Evolutionary conservation across 2,797 vertebrate genomes (phyloP).

Genomic region (Gorsachius magnificus): DNA sequence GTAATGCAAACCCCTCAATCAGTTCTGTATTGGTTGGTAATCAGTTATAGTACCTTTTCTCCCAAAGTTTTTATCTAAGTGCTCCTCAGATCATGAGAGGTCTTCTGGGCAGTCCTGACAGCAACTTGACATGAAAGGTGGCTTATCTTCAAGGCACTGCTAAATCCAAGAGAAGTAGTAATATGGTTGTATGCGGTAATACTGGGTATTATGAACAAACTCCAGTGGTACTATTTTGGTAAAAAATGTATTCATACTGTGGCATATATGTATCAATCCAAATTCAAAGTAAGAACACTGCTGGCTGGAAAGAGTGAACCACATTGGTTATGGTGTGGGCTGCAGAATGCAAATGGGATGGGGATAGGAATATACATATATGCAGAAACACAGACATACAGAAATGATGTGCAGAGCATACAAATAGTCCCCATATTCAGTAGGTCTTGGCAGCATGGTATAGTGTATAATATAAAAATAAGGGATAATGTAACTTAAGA

Average conservation of each 20-base stretch:
- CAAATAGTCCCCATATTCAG: not conserved
- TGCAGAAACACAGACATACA: not conserved
- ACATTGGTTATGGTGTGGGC: not conserved
- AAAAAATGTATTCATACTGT: not conserved
- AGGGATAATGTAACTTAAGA: not conserved
- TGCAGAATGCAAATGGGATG: not conserved
- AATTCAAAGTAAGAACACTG: not conserved
- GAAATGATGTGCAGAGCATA: not conserved
- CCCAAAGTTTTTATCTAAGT: not conserved
- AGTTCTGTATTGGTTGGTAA: not conserved
- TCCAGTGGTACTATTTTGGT: not conserved
- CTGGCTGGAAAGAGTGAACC: not conserved
- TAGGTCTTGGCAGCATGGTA: not conserved
- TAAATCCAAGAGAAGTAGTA: not conserved
- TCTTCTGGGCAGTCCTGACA: not conserved
- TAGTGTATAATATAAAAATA: not conserved
- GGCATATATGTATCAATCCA: not conserved
- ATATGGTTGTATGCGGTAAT: not conserved
- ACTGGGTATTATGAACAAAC: not conserved
- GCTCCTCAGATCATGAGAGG: not conserved
- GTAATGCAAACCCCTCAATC: not conserved
- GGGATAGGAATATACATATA: too few species aligned
- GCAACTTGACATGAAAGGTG: not conserved
- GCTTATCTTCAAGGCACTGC: not conserved
- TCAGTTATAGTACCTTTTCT: not conserved